Evolutionary conservation across 2,888 invertebrate species (phyloP), one percentile per base, ranked within the genome.

Genomic region (Noctuana brunneofusca): DNA sequence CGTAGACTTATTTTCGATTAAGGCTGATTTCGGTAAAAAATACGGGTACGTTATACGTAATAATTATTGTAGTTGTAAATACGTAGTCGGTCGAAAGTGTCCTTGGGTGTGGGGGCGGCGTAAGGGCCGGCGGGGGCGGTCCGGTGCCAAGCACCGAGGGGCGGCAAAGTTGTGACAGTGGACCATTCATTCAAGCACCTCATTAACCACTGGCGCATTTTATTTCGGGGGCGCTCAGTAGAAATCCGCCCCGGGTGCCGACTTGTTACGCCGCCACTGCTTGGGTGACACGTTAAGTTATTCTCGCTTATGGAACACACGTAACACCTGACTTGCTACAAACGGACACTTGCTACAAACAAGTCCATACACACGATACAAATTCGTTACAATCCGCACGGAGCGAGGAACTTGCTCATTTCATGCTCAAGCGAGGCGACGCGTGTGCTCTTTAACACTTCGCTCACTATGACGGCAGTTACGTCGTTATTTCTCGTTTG

Each of bases 1-100:
- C 52, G 81, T 86, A 87, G 86, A 88, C 87, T 86, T 88, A 86
- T 84, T 87, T 84, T 82, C 76, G 80, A 84, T 72, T 79, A 87
- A 87, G 89, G 89, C 88, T 87, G 89, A 88, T 84, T 83, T 83
- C 81, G 76, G 74, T 75, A 79, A 83, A 84, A 78, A 82, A 76
- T 87, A 88, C 87, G 89, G 88, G 88, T 88, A 87, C 72, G 72
- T 72, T 74, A 74, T 76, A 59, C 58, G 58, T 58, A 59, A 59
- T 56, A 53, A 60, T 60, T 54, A 35, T 60, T 60, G 18, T 60
- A 54, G 53, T 30, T 60, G 60, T 59, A 32, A 59, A 59, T 58
- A 46, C 59, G 53, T 60, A 54, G 46, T 60, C 60, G 60, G 60
- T 60, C 60, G 54, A 27, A 54, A 46, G 48, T 48, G 35, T 49